Conservation (phyloP, 2,888 invertebrate genomes). For the Aplocera efformata region DNA sequence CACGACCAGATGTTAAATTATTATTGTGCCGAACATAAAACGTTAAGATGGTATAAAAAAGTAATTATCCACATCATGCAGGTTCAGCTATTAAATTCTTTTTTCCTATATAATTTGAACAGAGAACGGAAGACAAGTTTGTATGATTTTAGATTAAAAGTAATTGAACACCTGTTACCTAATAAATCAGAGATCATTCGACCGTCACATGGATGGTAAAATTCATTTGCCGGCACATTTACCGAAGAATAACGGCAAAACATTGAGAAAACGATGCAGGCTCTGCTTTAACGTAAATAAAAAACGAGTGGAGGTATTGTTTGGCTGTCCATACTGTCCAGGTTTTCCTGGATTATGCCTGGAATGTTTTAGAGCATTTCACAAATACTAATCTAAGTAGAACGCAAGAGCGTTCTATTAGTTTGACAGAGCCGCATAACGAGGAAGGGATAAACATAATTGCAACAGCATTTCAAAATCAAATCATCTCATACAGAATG, state of each 20-base stretch:
- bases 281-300: conserved; percentile 15
- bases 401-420: conserved; percentile 5
- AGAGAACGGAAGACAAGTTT: conserved; percentile 18
- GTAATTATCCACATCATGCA: conserved; percentile 17
- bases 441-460: too few relatives aligned
- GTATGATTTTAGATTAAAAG: conserved; percentile 16
- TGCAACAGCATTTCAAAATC: too few relatives aligned
- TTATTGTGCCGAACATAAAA: conserved; percentile 7
- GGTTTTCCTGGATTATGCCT: conserved; percentile 23
- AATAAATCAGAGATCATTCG: conserved; percentile 15
- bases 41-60: conserved; percentile 10
- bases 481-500: too few relatives aligned
- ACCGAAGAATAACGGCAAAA: conserved; percentile 17
- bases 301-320: conserved; percentile 18
- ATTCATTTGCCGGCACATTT: conserved; percentile 18
- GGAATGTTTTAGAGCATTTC: conserved; percentile 18
- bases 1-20: conserved; percentile 11
- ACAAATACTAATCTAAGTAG: conserved; percentile 15
- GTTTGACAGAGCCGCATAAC: too few relatives aligned
- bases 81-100: conserved; percentile 11
- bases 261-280: conserved; percentile 19
- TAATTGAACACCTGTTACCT: conserved; percentile 17
- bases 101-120: conserved; percentile 11
- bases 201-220: conserved; percentile 12
- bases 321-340: conserved; percentile 21